Conservation (phyloP, 1,140 invertebrate species). For the Acyrthosiphon pisum region DNA sequence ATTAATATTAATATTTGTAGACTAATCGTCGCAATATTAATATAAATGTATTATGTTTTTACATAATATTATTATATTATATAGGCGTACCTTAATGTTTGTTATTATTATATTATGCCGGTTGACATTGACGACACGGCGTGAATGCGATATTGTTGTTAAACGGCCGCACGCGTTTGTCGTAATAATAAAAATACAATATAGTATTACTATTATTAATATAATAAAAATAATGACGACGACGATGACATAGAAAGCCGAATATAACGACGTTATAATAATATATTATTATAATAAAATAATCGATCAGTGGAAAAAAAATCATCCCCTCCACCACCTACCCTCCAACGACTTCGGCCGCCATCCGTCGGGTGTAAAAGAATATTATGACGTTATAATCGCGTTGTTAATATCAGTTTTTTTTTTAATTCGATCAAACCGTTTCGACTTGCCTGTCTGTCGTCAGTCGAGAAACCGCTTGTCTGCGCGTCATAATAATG, state of each 20-base stretch:
- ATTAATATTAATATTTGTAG: neutral
- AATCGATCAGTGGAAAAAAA: neutral
- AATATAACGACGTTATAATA: neutral
- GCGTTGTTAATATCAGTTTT: neutral
- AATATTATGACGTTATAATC: neutral
- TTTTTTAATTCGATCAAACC: neutral
- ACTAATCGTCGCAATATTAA: neutral
- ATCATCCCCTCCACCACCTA: neutral
- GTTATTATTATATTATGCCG: neutral
- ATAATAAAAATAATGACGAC: neutral
- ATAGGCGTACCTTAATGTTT: neutral
- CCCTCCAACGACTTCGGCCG: neutral
- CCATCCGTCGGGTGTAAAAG: too few species aligned
- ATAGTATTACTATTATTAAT: neutral
- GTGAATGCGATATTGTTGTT: neutral
- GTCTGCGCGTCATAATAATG: neutral
- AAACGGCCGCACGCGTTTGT: constrained; percentile 7
- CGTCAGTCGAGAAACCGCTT: neutral
- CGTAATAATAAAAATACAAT: neutral
- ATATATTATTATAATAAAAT: neutral
- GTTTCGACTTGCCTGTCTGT: constrained; percentile 23
- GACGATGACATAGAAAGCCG: neutral
- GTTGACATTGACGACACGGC: neutral
- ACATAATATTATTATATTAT: neutral
- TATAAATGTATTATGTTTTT: neutral